Evolutionary conservation across 2,113 vertebrate genomes (phyloP).

Genomic region (Vidua chalybeata): DNA sequence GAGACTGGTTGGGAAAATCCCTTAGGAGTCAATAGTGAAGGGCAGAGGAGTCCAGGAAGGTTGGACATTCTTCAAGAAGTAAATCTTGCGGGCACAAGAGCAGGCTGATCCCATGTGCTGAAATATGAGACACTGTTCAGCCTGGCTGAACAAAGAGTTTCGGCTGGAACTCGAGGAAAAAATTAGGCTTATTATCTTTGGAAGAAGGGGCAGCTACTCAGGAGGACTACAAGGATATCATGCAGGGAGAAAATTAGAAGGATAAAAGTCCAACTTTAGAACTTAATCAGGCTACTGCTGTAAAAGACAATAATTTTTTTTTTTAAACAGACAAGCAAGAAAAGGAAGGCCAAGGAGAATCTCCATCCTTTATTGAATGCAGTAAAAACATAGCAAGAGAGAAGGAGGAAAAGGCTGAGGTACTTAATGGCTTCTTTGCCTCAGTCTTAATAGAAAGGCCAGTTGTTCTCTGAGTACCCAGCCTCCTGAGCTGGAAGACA

Average conservation of each 20-base stretch:
- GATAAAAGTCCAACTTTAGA: not conserved
- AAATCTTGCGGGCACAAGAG: not conserved
- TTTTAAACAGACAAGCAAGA: not conserved
- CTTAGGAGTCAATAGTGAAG: not conserved
- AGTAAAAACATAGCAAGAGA: not conserved
- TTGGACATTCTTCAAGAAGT: not conserved
- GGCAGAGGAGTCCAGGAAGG: not conserved
- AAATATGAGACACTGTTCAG: not conserved
- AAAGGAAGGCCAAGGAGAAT: not conserved
- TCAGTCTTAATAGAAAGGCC: not conserved
- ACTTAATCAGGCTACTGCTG: not conserved
- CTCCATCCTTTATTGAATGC: not conserved
- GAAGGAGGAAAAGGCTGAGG: not conserved
- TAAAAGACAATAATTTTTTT: not conserved
- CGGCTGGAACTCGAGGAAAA: not conserved
- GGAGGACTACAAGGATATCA: not conserved
- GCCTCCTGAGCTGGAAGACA: not conserved
- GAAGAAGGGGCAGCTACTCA: not conserved
- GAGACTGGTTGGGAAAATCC: not conserved
- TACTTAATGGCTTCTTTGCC: not conserved
- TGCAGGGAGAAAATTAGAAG: not conserved
- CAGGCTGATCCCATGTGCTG: not conserved
- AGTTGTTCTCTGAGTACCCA: accelerated
- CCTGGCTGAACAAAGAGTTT: not conserved
- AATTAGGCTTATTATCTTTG: not conserved